Base-by-base conservation (phyloP, 2,888 invertebrate species). In the Torymus tubicola region DNA sequence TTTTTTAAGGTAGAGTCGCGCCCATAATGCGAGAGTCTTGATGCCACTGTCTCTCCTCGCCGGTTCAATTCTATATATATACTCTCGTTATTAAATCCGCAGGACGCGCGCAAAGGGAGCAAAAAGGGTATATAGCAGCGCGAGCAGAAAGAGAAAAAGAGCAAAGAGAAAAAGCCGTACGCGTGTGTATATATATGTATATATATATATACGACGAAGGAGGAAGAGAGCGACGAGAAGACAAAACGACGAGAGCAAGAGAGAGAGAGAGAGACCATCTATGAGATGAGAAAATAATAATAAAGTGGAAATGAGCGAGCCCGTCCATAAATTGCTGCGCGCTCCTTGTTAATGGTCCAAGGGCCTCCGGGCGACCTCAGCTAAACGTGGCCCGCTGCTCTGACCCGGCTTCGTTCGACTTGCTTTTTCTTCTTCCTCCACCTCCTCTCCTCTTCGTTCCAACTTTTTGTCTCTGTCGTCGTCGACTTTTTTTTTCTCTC, bases 221-320 rank as follows among this genome's bases (percentile, higher is more conserved):
- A 42, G 13, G 18, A 60, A 18, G 72, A 61, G 79, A 80, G 76
- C 53, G 80, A 82, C 24, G 16, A 21, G 61, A 84, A 84, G 83
- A 84, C 82, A 84, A 88, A 88, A 87, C 86, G 87, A 89, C 84
- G 85, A 85, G 61, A 11, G 24, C 84, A 85, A 85, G 60, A 11
- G 24, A 64, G 85, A 86, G 87, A 86, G 42, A 42, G 42, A 42
- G 42, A 52, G 85, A 87, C 87, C 87, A 88, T 89, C 89, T 89
- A 89, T 88, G 89, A 89, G 89, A 90, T 89, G 89, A 89, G 89
- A 89, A 89, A 90, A 90, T 90, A 90, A 90, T 90, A 90, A 90
- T 90, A 89, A 90, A 90, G 90, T 89, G 89, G 88, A 89, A 89
- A 89, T 89, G 89, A 90, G 89, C 87, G 88, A 89, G 88, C 87